Conservation (phyloP, 30 jellyfish, hydroid and myxozoan species). For the Sanderia malayensis region DNA sequence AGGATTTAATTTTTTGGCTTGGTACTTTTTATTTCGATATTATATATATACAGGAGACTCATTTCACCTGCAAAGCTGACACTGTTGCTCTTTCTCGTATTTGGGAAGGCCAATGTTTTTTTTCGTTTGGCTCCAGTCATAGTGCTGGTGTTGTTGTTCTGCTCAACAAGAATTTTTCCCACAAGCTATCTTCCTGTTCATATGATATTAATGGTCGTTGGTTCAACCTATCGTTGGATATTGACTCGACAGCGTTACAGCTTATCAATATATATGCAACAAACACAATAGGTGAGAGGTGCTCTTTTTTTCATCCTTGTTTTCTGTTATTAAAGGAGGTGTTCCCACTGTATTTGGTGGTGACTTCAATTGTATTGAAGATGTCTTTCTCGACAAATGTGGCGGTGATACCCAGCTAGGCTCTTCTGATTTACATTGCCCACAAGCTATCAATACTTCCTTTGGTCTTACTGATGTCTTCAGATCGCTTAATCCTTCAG, state of each 20-base stretch:
- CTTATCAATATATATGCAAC: conserved; percentile 9
- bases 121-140: not conserved
- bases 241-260: not conserved
- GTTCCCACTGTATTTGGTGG: conserved; percentile 12
- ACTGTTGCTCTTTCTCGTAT: too few relatives aligned
- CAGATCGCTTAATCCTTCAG: not conserved
- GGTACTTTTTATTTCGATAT: too few relatives aligned
- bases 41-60: too few relatives aligned
- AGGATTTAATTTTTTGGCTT: too few relatives aligned
- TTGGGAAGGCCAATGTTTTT: too few relatives aligned
- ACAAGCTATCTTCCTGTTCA: not conserved
- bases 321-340: not conserved
- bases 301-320: not conserved
- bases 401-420: conserved; percentile 6
- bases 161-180: not conserved
- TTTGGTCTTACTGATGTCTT: not conserved
- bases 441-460: not conserved
- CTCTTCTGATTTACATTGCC: not conserved
- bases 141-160: conserved; percentile 10
- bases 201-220: not conserved
- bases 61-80: too few relatives aligned
- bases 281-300: not conserved
- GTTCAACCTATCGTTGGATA: not conserved
- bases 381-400: not conserved
- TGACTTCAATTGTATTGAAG: conserved; percentile 27